Evolutionary conservation across 2,797 vertebrate species (phyloP).

Genomic region (Brachyalestes nurse): DNA sequence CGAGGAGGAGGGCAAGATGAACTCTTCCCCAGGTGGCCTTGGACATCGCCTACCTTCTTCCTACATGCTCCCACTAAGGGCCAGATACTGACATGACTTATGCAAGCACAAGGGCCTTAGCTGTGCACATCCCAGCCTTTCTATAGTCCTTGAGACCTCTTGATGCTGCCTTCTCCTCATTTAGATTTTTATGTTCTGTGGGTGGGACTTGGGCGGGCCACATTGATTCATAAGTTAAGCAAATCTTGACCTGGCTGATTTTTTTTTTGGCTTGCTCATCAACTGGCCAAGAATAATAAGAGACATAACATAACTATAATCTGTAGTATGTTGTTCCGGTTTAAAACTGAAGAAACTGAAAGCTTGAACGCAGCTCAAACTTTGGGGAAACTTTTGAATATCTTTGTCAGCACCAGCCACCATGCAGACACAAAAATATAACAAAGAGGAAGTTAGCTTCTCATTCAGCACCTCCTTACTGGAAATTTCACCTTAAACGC

Average conservation of each 20-base stretch:
- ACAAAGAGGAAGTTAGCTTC: no score
- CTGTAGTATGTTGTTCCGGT: no score
- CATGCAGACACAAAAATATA: no score
- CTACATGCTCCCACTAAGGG: slow-evolving; percentile 20
- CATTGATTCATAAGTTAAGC: slow-evolving; percentile 4
- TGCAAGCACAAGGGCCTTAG: background rate
- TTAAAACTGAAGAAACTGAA: no score
- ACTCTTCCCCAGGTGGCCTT: slow-evolving; percentile 50
- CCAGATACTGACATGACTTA: background rate
- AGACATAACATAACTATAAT: no score
- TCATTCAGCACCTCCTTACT: no score
- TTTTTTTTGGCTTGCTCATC: background rate
- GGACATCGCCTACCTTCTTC: slow-evolving; percentile 40
- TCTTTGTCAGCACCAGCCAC: no score
- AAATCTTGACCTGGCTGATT: background rate
- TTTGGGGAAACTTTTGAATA: no score
- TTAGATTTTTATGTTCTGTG: background rate
- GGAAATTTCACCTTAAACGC: no score
- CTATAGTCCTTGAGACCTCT: background rate
- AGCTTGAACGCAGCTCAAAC: no score
- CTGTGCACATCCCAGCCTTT: background rate
- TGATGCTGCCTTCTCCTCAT: background rate
- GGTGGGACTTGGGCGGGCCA: background rate
- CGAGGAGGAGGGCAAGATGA: slow-evolving; percentile 33
- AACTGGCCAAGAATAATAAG: background rate